These are phyloP conservation scores for Pachycephus smyrnensis DNA, from an alignment of 2,888 invertebrate genomes.

Conservation along the genomic window DNA sequence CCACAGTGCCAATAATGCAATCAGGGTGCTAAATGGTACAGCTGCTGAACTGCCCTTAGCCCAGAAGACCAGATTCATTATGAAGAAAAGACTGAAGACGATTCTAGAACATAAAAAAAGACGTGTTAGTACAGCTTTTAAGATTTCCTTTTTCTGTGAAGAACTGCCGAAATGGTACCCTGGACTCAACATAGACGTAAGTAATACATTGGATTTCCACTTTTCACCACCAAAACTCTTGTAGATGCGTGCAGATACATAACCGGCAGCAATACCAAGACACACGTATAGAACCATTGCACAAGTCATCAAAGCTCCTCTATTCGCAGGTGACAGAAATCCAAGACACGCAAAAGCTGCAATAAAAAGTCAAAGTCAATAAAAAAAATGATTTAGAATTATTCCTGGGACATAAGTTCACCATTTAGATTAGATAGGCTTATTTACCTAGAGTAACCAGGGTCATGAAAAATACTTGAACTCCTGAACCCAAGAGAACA, in stretches of 20 bases:
- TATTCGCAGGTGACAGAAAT: slow-evolving; percentile 97
- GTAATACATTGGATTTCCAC: slow-evolving; percentile 97
- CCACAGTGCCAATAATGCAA: slow-evolving; percentile 96
- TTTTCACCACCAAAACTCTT: slow-evolving; percentile 98
- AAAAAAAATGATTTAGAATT: not conserved
- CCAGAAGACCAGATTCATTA: slow-evolving; percentile 97
- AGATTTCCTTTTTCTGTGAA: not conserved
- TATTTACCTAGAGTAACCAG: slow-evolving; percentile 84
- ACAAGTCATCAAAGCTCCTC: slow-evolving; percentile 98
- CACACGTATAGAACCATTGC: slow-evolving; percentile 97
- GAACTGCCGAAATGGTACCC: slow-evolving; percentile 73
- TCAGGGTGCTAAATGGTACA: slow-evolving; percentile 94
- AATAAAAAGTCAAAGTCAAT: slow-evolving; percentile 5
- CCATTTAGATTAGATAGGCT: not conserved
- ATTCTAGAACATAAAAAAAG: slow-evolving; percentile 72
- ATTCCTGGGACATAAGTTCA: not conserved
- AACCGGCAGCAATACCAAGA: slow-evolving; percentile 96
- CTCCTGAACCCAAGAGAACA: slow-evolving; percentile 95
- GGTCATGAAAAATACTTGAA: slow-evolving; percentile 97
- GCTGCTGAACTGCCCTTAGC: slow-evolving; percentile 95
- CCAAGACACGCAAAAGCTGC: slow-evolving; percentile 98
- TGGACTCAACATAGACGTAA: slow-evolving; percentile 96
- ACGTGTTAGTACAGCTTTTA: slow-evolving; percentile 15
- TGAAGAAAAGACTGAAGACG: slow-evolving; percentile 96
- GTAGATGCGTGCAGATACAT: slow-evolving; percentile 95